These are phyloP conservation scores for Protaetia brevitarsis DNA, from an alignment of 1,140 invertebrate genomes.

Conservation along the genomic window DNA sequence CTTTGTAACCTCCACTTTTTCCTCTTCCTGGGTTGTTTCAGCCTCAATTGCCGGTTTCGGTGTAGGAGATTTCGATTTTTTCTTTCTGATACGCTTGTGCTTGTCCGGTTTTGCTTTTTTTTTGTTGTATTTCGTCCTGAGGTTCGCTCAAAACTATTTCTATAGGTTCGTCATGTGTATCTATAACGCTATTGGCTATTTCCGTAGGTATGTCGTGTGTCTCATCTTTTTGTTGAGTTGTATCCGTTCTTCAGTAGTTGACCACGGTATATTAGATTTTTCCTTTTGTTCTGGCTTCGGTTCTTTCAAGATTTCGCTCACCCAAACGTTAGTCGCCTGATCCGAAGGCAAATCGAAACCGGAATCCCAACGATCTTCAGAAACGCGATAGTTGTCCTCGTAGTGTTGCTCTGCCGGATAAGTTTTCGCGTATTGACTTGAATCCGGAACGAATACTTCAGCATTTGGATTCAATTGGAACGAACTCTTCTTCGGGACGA, in stretches of 20 bases:
- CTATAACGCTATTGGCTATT: constrained; percentile 11
- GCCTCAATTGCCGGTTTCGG: constrained; percentile 15
- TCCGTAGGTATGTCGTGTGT: not conserved
- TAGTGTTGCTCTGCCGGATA: constrained; percentile 10
- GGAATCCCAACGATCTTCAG: constrained; percentile 29
- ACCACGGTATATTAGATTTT: not conserved
- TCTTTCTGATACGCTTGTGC: constrained; percentile 27
- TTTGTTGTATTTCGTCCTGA: not conserved
- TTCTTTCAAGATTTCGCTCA: constrained; percentile 38
- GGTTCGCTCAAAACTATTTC: not conserved
- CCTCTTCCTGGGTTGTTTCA: constrained; percentile 12
- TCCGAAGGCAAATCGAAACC: constrained; percentile 35
- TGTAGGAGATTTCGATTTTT: constrained; percentile 28
- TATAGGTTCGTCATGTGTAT: not conserved
- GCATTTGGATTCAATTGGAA: constrained; percentile 44
- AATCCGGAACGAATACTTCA: constrained; percentile 43
- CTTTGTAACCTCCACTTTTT: not conserved
- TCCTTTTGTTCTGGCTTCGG: constrained; percentile 1
- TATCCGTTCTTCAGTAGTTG: not conserved
- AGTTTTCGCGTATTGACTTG: constrained; percentile 20
- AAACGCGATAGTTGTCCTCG: not conserved
- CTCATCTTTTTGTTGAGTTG: not conserved
- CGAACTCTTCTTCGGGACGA: constrained; percentile 37
- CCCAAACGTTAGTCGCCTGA: constrained; percentile 39
- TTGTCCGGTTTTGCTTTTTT: constrained; percentile 26